Conservation (phyloP, 2,888 invertebrate species). For the Sinohyriopsis cumingii region DNA sequence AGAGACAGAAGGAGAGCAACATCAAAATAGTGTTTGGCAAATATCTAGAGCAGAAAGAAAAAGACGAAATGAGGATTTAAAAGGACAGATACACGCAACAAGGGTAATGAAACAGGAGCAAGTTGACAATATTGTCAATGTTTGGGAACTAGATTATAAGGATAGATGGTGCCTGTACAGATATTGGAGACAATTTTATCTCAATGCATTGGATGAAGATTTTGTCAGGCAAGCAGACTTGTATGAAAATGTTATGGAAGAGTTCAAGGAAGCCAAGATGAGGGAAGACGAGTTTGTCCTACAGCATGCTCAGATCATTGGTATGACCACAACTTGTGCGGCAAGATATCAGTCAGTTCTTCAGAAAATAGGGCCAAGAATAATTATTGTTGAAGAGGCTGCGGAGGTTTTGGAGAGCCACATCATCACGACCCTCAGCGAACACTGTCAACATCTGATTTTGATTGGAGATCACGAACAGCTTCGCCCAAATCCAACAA, state of each 20-base stretch:
- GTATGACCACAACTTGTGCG: constrained; percentile 68
- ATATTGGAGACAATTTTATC: constrained; percentile 62
- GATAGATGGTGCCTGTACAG: constrained; percentile 73
- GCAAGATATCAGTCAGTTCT: constrained; percentile 55
- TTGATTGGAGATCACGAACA: constrained; percentile 90
- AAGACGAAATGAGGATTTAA: too few species aligned
- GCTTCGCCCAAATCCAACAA: constrained; percentile 82
- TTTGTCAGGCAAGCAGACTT: constrained; percentile 31
- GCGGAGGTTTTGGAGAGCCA: constrained; percentile 83
- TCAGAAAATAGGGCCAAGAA: constrained; percentile 64
- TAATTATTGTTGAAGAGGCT: constrained; percentile 85
- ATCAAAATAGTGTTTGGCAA: too few species aligned
- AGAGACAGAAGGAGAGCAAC: too few species aligned
- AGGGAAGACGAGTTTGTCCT: constrained; percentile 63
- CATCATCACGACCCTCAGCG: constrained; percentile 83
- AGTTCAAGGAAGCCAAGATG: constrained; percentile 42
- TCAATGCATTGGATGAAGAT: constrained; percentile 19
- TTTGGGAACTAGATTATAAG: not conserved
- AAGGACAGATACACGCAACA: too few species aligned
- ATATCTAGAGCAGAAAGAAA: too few species aligned
- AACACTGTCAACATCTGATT: constrained; percentile 84
- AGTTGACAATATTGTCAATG: too few species aligned
- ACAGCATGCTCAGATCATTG: constrained; percentile 55
- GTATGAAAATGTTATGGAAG: constrained; percentile 44
- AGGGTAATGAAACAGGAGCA: too few species aligned